Conservation (phyloP, 2,797 vertebrate genomes). For the Cirrhinus molitorella region DNA sequence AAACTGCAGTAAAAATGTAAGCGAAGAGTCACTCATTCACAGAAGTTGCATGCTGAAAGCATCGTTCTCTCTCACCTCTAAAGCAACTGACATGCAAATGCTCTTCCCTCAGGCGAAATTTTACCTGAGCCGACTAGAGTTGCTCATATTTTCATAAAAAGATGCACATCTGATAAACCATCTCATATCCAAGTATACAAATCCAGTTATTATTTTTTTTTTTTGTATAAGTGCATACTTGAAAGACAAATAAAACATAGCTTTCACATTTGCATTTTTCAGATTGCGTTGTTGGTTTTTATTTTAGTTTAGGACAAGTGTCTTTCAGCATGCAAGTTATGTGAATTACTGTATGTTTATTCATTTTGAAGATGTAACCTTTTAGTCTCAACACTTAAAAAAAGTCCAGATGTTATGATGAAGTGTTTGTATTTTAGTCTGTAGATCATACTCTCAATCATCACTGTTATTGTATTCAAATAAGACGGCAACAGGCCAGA, state of each 20-base stretch:
- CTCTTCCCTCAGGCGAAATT: conserved; percentile 12
- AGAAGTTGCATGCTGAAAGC: neutral
- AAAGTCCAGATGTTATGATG: neutral
- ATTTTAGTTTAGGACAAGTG: neutral
- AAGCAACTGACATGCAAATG: conserved; percentile 6
- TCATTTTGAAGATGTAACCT: neutral
- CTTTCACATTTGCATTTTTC: neutral
- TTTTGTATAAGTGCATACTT: neutral
- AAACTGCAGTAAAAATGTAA: neutral
- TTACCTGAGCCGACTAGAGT: neutral
- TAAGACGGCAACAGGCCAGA: neutral
- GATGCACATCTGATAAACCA: neutral
- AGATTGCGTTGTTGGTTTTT: neutral
- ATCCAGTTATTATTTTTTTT: too few species aligned
- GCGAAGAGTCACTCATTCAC: neutral
- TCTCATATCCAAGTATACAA: neutral
- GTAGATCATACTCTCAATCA: neutral
- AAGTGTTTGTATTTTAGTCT: neutral
- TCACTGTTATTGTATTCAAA: neutral
- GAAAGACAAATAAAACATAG: too few species aligned
- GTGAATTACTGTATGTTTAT: too few species aligned
- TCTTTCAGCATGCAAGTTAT: neutral
- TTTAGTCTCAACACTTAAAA: neutral
- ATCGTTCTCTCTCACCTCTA: neutral
- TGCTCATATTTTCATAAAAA: neutral